phyloP scores from a whole-genome alignment of 1,140 invertebrate genomes.

The Halyomorpha halys region DNA sequence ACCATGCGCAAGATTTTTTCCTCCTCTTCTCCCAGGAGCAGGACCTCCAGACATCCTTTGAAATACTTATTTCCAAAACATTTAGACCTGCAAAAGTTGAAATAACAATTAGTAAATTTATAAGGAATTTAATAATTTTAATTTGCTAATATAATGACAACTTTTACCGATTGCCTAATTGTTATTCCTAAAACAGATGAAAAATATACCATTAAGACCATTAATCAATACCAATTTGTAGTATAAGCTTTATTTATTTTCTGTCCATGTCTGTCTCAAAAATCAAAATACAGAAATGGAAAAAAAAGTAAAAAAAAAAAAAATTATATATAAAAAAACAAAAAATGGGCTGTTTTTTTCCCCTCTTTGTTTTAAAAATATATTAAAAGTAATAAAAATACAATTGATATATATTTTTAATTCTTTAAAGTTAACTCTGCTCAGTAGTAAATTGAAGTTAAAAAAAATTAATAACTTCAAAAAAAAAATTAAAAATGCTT shows the following conservation, averaged over 20 bases:
- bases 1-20: conserved; percentile 48
- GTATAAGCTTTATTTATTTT: background rate
- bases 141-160: no score
- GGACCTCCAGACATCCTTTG: conserved; percentile 48
- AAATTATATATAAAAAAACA: background rate
- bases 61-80: conserved; percentile 53
- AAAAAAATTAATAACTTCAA: no score
- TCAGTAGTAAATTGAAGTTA: no score
- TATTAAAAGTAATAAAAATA: no score
- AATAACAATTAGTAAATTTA: background rate
- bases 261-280: conserved; percentile 5
- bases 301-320: conserved; percentile 1
- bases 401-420: no score
- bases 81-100: conserved; percentile 39
- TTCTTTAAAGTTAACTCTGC: no score
- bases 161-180: no score
- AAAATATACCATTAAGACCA: no score
- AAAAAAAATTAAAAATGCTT: no score
- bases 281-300: conserved; percentile 16
- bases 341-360: background rate
- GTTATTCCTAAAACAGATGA: no score
- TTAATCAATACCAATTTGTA: background rate
- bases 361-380: no score
- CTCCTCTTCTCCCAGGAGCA: conserved; percentile 47
- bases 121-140: no score